Base-by-base conservation (phyloP, 2,113 vertebrate species). In the Morone chrysops region DNA sequence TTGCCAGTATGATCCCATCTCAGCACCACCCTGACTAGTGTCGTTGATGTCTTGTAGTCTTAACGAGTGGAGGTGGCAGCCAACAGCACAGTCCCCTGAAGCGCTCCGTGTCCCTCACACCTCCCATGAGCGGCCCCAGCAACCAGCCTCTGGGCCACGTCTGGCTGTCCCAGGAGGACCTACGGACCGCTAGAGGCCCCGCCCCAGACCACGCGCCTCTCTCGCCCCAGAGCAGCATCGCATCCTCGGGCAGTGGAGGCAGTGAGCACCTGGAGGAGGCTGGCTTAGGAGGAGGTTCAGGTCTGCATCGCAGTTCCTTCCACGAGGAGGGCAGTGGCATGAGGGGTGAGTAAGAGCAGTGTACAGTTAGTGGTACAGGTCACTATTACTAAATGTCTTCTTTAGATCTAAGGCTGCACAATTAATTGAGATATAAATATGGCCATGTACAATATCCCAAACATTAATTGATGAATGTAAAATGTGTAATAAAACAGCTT, bases 151-250 rank as follows among this genome's bases (percentile, higher is more conserved):
- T 99, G 94, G 98, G 98, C 94, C 98, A 98, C 88, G 97, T 97
- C 94, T 99, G 98, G 98, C 96, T 99, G 95, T 99, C 98, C 92
- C 98, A 99, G 95, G 98, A 99, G 96, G 98, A 99, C 93, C 96
- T 99, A 87, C 96, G 97, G 89, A 96, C 95, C 45, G 40, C 90
- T 82, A 96, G 97, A 94, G 97, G 96, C 94, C 95, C 96, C 41
- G 96, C 97, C 92, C 97, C 96, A 67, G 97, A 99, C 93, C 98
- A 99, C 88, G 98, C 98, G 71, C 98, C 98, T 85, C 96, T 99
- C 85, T 99, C 98, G 75, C 98, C 98, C 91, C 98, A 99, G 97
- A 99, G 98, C 96, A 99, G 98, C 95, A 97, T 99, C 91, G 98
- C 98, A 84, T 99, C 98, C 90, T 99, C 98, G 17, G 98, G 98